phyloP scores from a whole-genome alignment of 1,140 invertebrate species.

The Armadillidium nasatum region DNA sequence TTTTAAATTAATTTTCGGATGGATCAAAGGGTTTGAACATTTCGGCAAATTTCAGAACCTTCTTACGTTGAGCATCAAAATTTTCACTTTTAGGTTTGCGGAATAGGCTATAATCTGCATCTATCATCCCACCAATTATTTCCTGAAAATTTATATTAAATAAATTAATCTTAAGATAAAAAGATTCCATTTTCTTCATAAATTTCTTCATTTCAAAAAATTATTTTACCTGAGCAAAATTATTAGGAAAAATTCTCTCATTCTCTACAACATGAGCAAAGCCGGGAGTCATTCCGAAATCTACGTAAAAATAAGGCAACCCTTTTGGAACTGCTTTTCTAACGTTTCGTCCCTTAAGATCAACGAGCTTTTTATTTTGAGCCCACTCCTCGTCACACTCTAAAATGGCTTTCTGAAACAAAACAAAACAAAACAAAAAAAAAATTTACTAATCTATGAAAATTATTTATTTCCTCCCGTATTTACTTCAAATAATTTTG shows the following conservation, averaged over 20 bases:
- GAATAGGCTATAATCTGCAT: constrained; percentile 79
- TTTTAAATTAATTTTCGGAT: neutral
- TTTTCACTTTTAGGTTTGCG: constrained; percentile 69
- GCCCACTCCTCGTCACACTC: constrained; percentile 94
- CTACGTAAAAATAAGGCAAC: constrained; percentile 87
- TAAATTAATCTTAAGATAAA: constrained; percentile 4
- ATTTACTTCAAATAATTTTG: too few relatives aligned
- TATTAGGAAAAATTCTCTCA: constrained; percentile 74
- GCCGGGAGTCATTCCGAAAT: constrained; percentile 83
- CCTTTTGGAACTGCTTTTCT: constrained; percentile 82
- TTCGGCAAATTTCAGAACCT: constrained; percentile 62
- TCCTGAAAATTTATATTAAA: constrained; percentile 60
- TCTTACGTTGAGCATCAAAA: constrained; percentile 64
- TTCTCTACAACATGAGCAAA: constrained; percentile 97
- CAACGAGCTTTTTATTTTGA: constrained; percentile 90
- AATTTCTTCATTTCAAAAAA: neutral
- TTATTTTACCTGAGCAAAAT: constrained; percentile 84
- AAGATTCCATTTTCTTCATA: neutral
- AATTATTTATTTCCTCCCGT: too few relatives aligned
- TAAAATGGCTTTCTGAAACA: constrained; percentile 72
- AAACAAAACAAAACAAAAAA: too few relatives aligned
- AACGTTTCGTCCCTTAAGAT: constrained; percentile 66
- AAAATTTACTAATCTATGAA: too few relatives aligned
- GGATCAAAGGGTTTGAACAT: constrained; percentile 61
- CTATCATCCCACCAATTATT: constrained; percentile 89